Evolutionary conservation across 1,140 invertebrate genomes (phyloP).

Genomic region (Phymorhynchus buccinoides): DNA sequence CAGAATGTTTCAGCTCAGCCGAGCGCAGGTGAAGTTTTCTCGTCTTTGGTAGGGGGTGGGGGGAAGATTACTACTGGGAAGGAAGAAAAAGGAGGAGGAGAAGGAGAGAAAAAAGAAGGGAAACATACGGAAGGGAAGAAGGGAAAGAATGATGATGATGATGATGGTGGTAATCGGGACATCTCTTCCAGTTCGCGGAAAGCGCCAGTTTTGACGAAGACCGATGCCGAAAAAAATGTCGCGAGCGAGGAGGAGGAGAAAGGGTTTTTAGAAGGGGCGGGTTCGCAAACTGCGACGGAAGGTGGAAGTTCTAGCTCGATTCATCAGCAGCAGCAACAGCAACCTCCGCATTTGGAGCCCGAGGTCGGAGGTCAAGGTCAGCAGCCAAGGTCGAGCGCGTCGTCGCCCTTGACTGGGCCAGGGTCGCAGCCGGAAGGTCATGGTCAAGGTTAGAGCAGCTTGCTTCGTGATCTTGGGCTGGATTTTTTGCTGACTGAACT

Average conservation of each 20-base stretch:
- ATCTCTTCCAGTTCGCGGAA: conserved; percentile 31
- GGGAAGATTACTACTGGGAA: too few relatives aligned
- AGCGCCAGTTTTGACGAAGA: background rate
- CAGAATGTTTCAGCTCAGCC: background rate
- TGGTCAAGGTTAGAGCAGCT: conserved; percentile 16
- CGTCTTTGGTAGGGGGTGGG: background rate
- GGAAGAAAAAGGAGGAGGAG: background rate
- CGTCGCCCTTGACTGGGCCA: background rate
- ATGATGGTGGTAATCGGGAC: conserved; percentile 22
- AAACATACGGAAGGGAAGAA: background rate
- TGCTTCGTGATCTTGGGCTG: background rate
- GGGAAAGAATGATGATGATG: background rate
- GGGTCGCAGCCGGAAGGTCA: background rate
- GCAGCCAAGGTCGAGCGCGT: background rate
- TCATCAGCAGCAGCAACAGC: too few relatives aligned
- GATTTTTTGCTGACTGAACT: background rate
- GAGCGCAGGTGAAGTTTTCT: background rate
- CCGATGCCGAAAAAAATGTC: background rate
- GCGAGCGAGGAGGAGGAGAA: too few relatives aligned
- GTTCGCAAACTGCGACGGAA: background rate
- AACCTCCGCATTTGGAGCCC: conserved; percentile 10
- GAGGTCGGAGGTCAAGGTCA: background rate
- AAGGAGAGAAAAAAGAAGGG: background rate
- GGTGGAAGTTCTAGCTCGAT: background rate
- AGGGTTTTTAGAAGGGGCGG: background rate